Conservation (phyloP, 2,797 vertebrate species). For the Natrix natrix region DNA sequence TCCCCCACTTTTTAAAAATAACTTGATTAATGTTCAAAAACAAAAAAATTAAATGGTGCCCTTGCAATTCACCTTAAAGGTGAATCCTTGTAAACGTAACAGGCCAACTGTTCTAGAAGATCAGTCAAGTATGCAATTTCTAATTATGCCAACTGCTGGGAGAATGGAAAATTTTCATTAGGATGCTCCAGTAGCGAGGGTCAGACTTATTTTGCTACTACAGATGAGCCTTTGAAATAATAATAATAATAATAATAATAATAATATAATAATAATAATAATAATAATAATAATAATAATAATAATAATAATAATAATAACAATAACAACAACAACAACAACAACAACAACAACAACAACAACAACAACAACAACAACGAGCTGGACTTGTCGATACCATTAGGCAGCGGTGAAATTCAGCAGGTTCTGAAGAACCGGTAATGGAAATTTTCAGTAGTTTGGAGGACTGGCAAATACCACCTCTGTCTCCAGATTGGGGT, state of each 20-base stretch:
- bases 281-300: too few relatives aligned
- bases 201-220: conserved; percentile 10
- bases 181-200: neutral
- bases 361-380: neutral
- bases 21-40: neutral
- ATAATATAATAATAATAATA: too few relatives aligned
- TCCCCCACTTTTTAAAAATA: neutral
- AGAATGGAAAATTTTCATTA: conserved; percentile 22
- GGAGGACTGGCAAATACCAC: too few relatives aligned
- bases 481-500: too few relatives aligned
- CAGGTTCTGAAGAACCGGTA: too few relatives aligned
- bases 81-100: conserved; percentile 3
- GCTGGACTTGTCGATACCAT: neutral
- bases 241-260: too few relatives aligned
- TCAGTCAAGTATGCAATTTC: conserved; percentile 36
- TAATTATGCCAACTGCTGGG: conserved; percentile 16
- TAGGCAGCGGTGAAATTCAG: too few relatives aligned
- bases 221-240: neutral
- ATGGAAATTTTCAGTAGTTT: too few relatives aligned
- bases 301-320: too few relatives aligned
- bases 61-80: neutral
- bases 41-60: neutral
- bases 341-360: too few relatives aligned
- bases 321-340: too few relatives aligned
- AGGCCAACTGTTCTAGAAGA: conserved; percentile 5